Evolutionary conservation across 2,888 invertebrate species (phyloP), one percentile per base, ranked within the genome.

Genomic region (Amblyteles armatorius): DNA sequence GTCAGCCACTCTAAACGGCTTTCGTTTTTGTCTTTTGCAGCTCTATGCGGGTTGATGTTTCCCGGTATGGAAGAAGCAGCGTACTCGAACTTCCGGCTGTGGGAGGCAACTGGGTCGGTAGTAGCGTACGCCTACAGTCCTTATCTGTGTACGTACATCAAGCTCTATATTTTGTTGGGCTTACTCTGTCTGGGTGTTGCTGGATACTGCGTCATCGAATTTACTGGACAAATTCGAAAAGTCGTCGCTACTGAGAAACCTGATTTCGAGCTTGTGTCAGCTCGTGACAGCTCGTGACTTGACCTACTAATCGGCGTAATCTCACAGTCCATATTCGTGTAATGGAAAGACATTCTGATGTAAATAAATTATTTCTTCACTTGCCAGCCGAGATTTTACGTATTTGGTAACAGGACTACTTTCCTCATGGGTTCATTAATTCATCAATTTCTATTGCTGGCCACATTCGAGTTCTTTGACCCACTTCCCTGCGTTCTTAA

Each of bases 101-200:
- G 98, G 98, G 98, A 98, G 93, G 97, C 98, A 0, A 96, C 97
- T 0, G 99, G 98, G 73, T 98, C 98, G 82, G 98, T 98, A 16
- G 95, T 98, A 79, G 97, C 98, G 0, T 98, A 98, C 90, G 96
- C 96, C 0, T 96, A 97, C 81, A 98, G 97, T 65, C 96, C 97
- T 2, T 96, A 96, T 90, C 94, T 98, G 5, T 97, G 97, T 90
- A 97, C 97, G 0, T 94, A 95, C 73, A 95, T 96, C 0, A 98
- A 98, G 90, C 93, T 98, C 6, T 96, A 96, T 90, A 94, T 96
- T 44, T 94, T 98, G 3, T 94, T 97, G 68, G 95, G 94, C 0
- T 94, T 97, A 5, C 94, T 98, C 55, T 90, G 96, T 4, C 88
- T 97, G 5, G 98, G 98, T 1, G 96, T 98, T 91, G 86, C 95